Evolutionary conservation across 2,113 vertebrate species (phyloP).

Genomic region (Lepisosteus osseus): DNA sequence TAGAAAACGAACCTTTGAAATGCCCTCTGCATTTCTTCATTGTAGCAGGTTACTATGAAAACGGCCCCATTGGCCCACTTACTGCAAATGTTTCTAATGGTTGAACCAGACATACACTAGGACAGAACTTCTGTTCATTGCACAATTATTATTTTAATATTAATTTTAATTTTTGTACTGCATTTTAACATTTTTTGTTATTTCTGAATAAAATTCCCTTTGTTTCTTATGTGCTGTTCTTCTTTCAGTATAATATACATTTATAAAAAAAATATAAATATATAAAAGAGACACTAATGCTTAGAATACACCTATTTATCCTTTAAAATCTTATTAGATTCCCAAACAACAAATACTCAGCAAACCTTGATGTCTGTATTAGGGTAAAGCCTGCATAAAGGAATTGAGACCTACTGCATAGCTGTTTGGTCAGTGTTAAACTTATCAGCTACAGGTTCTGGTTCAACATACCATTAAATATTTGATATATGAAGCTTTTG

Average conservation of each 20-base stretch:
- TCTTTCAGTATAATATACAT: neutral
- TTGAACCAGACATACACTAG: slow-evolving; percentile 17
- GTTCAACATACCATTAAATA: too few relatives aligned
- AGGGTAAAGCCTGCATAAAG: too few relatives aligned
- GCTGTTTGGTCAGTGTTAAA: too few relatives aligned
- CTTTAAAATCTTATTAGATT: too few relatives aligned
- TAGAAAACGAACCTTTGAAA: slow-evolving; percentile 57
- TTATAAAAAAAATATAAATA: too few relatives aligned
- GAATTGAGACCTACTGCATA: too few relatives aligned
- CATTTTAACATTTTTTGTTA: slow-evolving; percentile 38
- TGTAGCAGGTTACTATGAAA: slow-evolving; percentile 10
- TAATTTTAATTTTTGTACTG: slow-evolving; percentile 36
- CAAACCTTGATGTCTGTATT: too few relatives aligned
- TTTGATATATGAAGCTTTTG: too few relatives aligned
- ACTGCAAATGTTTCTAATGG: slow-evolving; percentile 33
- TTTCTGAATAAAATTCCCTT: slow-evolving; percentile 39
- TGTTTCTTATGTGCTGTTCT: slow-evolving; percentile 8
- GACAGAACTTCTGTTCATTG: slow-evolving; percentile 27
- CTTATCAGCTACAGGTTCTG: too few relatives aligned
- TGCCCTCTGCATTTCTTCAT: neutral
- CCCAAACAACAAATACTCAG: too few relatives aligned
- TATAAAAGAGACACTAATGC: too few relatives aligned
- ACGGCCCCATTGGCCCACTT: slow-evolving; percentile 19
- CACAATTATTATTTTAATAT: slow-evolving; percentile 35
- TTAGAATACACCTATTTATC: too few relatives aligned